Evolutionary conservation across 2,888 invertebrate genomes (phyloP).

Genomic region (Tenthredo distinguenda): DNA sequence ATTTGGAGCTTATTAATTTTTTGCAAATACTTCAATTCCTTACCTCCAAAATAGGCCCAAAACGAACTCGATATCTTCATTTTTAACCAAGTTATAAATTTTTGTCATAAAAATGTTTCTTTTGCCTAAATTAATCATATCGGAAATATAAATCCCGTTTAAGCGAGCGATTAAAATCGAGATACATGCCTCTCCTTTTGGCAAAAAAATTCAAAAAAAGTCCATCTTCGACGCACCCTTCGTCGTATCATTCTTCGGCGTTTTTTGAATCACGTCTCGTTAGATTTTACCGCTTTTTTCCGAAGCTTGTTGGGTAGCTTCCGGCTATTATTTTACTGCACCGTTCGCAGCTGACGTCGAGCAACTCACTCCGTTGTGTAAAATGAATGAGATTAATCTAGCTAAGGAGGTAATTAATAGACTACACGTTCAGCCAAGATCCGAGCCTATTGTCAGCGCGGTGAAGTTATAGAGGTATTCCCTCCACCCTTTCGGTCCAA

Average conservation of each 20-base stretch:
- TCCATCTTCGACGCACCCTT: background rate
- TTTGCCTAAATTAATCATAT: too few species aligned
- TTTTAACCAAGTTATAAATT: too few species aligned
- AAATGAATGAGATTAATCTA: constrained; percentile 23
- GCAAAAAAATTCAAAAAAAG: too few species aligned
- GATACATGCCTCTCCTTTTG: too few species aligned
- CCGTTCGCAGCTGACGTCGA: background rate
- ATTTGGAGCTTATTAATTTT: too few species aligned
- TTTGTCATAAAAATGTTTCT: too few species aligned
- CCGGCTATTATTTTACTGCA: background rate
- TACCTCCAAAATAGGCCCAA: too few species aligned
- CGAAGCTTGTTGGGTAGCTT: background rate
- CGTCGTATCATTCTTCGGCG: background rate
- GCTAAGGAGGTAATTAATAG: constrained; percentile 14
- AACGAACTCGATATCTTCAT: too few species aligned
- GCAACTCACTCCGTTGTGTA: background rate
- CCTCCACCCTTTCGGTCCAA: background rate
- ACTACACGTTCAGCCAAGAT: background rate
- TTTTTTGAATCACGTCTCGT: background rate
- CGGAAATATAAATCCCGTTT: too few species aligned
- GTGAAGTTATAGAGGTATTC: constrained; percentile 7
- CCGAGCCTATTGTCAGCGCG: background rate
- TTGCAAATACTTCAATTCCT: too few species aligned
- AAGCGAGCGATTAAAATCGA: too few species aligned
- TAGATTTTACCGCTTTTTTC: background rate